A percentile compares a stretch with the other conserved stretches of the same genome.
Evolutionary conservation across 2,888 invertebrate species (phyloP).

Genomic region (Zonitis immaculata): DNA sequence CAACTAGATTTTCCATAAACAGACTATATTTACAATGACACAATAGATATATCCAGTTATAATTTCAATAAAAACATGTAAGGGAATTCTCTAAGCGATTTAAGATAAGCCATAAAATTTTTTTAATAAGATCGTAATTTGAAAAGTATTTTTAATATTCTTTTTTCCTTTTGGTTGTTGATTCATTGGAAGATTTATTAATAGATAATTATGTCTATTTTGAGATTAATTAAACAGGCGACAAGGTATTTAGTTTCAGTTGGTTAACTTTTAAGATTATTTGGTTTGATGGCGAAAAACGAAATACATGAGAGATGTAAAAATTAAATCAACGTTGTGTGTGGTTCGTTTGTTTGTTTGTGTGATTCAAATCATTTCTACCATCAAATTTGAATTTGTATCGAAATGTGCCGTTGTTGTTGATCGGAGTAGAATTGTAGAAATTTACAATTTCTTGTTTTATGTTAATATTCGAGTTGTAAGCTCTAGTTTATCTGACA

Average conservation of each 20-base stretch:
- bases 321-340: background rate
- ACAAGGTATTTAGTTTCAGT: no score
- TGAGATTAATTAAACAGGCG: background rate
- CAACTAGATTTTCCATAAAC: slow-evolving; percentile 1
- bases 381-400: background rate
- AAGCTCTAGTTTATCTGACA: background rate
- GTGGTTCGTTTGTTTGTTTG: background rate
- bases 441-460: background rate
- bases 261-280: no score
- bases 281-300: no score
- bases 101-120: no score
- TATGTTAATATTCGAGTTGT: background rate
- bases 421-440: background rate
- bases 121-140: no score
- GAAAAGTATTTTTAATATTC: no score
- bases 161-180: background rate
- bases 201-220: background rate
- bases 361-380: background rate
- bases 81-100: background rate
- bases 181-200: background rate
- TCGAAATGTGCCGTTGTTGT: background rate
- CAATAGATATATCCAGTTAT: background rate
- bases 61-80: background rate
- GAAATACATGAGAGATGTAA: background rate
- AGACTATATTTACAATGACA: background rate